Evolutionary conservation across 2,797 vertebrate genomes (phyloP).

Genomic region (Eulemur albifrons): DNA sequence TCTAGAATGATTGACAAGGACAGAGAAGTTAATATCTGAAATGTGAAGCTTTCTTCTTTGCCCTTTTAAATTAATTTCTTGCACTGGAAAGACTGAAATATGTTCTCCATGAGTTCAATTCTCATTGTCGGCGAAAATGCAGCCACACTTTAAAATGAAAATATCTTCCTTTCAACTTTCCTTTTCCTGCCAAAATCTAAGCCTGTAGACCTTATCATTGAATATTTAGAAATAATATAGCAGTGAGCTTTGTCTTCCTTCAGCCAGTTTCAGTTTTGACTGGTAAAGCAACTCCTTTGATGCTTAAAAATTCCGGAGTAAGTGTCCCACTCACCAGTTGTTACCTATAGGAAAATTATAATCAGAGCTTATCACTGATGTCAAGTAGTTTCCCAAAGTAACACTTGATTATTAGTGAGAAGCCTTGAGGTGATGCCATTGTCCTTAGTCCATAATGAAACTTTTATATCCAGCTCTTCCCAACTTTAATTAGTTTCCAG

Average conservation of each 20-base stretch:
- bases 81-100: neutral
- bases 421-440: neutral
- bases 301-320: neutral
- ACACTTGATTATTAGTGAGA: neutral
- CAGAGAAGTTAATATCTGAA: slow-evolving; percentile 16
- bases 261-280: neutral
- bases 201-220: neutral
- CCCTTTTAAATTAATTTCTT: slow-evolving; percentile 40
- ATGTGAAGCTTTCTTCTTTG: neutral
- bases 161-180: neutral
- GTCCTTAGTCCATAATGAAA: neutral
- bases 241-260: neutral
- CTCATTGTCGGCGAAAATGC: neutral
- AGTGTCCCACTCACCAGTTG: neutral
- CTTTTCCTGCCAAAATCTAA: neutral
- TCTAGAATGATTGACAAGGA: neutral
- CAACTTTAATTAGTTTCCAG: neutral
- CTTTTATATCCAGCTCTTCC: neutral
- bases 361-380: neutral
- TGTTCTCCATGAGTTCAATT: neutral
- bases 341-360: neutral
- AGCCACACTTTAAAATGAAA: slow-evolving; percentile 21
- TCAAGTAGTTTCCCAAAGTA: neutral
- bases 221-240: neutral
- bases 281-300: neutral